These are phyloP conservation scores for Drosophila nigromelanica DNA, from an alignment of 1,140 invertebrate species.

Conservation along the genomic window DNA sequence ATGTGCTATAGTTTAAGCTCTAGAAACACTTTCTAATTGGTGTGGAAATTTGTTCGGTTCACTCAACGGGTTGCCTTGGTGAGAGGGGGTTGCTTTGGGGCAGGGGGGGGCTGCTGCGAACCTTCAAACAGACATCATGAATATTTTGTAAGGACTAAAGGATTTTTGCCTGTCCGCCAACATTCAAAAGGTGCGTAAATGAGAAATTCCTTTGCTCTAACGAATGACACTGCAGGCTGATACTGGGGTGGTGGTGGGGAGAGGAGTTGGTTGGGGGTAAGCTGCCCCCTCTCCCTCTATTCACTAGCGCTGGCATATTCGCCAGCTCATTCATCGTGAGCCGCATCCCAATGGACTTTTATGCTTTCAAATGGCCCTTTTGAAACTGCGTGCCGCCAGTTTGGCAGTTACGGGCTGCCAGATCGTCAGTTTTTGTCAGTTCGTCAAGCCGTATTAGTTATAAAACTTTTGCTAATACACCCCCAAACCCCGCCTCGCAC, in stretches of 20 bases:
- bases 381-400: conserved; percentile 27
- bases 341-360: conserved; percentile 8
- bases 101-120: neutral
- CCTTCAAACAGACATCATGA: conserved; percentile 18
- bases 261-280: neutral
- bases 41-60: conserved; percentile 16
- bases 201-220: conserved; percentile 39
- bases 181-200: conserved; percentile 49
- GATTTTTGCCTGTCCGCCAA: conserved; percentile 35
- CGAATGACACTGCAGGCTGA: too few relatives aligned
- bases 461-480: conserved; percentile 25
- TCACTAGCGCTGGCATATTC: conserved; percentile 15
- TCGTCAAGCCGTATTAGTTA: conserved; percentile 52
- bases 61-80: too few relatives aligned
- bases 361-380: conserved; percentile 32
- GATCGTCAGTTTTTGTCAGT: conserved; percentile 26
- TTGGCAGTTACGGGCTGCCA: conserved; percentile 21
- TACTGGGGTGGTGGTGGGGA: neutral
- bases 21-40: conserved; percentile 25
- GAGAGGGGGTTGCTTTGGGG: too few relatives aligned
- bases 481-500: neutral
- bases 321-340: conserved; percentile 24
- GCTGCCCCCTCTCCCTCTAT: neutral
- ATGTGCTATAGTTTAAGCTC: neutral
- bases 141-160: conserved; percentile 18